These are phyloP conservation scores for Aselliscus stoliczkanus DNA, from an alignment of 2,797 vertebrate species.

Conservation along the genomic window DNA sequence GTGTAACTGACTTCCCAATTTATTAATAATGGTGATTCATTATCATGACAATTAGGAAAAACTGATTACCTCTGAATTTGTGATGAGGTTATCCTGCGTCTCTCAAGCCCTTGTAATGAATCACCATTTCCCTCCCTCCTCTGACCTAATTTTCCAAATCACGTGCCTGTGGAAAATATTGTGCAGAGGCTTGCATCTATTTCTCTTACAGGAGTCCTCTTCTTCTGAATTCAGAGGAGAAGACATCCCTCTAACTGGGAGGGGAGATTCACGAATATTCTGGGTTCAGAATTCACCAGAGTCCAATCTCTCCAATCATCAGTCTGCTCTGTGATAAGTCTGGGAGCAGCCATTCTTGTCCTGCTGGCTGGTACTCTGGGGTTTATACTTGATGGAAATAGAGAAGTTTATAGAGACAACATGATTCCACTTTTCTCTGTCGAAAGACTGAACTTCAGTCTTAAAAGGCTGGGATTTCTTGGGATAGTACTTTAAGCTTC, in stretches of 20 bases:
- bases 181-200: conserved; percentile 78
- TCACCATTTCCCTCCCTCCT: conserved; percentile 77
- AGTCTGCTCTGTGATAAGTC: background rate
- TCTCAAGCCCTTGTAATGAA: conserved; percentile 76
- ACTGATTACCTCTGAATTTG: conserved; percentile 80
- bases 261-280: conserved; percentile 72
- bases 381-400: background rate
- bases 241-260: conserved; percentile 68
- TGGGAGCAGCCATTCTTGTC: background rate
- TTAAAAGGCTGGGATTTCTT: background rate
- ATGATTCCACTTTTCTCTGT: background rate
- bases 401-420: background rate
- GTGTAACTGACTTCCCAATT: conserved; percentile 77
- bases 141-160: conserved; percentile 85
- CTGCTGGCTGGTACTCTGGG: background rate
- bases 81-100: conserved; percentile 81
- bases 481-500: background rate
- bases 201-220: conserved; percentile 79
- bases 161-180: conserved; percentile 80
- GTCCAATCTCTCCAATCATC: background rate
- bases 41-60: conserved; percentile 79
- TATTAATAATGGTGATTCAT: conserved; percentile 77
- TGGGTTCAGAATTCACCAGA: conserved; percentile 32
- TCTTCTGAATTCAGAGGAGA: conserved; percentile 78
- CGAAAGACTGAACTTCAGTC: background rate